Evolutionary conservation across 2,797 vertebrate genomes (phyloP), one percentile per base, ranked within the genome.

Genomic region (Lagocephalus sceleratus): DNA sequence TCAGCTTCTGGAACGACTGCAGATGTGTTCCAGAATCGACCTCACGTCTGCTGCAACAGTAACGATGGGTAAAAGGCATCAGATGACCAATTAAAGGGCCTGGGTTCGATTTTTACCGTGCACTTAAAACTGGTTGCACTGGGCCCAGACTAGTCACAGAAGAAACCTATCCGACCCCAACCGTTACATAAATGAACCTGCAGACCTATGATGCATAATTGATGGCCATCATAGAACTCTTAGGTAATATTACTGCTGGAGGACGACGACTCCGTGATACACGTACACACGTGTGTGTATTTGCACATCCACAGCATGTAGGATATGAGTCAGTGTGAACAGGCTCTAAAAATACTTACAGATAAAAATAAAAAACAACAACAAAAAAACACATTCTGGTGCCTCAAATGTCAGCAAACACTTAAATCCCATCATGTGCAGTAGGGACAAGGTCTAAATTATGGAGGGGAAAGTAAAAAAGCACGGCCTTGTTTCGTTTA

Each of bases 1-100:
- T 67, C 55, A 65, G 72, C 51, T 35, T 55, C 73, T 52, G 50
- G 29, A 67, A 35, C 44, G 51, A 72, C 61, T 63, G 72, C 72
- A 74, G 73, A 78, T 68, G 71, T 59, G 70, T 57, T 66, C 44
- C 19, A 2, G 22, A 40, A 84, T 84, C 53, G 76, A 88, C 84
- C 82, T 84, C 20, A 51, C 45, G 78, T 75, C 73, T 20, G 9
- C 25, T 22, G 49, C 65, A 7, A 43, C 60, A 63, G 59, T 64
- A 77, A 82, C 62, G 66, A 74, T 65, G 46, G 26, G 17, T 15
- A 54, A 50, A 41, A 57, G 20, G 47, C 51, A 68, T 38, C 2
- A 2, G 22, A 42, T 8, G 65, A 75, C 74, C 68, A 71, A 71
- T 74, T 47, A 52, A 19, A 49, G 20, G 61, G 59, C 29, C 43